Conservation (phyloP, 2,797 vertebrate species). For the Falco concolor region DNA sequence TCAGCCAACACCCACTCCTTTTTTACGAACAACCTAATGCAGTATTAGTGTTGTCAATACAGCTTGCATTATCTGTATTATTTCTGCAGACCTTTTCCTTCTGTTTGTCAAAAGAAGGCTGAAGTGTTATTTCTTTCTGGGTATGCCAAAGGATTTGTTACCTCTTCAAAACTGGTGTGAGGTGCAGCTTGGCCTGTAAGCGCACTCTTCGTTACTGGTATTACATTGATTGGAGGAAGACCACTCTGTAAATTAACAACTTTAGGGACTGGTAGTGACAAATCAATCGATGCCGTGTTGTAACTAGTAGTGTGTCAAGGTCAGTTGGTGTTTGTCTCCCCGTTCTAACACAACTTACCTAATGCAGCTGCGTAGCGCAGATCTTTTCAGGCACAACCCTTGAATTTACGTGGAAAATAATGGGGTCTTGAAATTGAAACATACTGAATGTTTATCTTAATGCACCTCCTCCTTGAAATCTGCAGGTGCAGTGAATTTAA, state of each 20-base stretch:
- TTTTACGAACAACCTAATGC: neutral
- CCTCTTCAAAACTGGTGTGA: rapidly evolving
- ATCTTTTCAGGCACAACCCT: neutral
- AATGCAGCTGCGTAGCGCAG: neutral
- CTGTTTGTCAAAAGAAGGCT: neutral
- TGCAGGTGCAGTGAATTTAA: neutral
- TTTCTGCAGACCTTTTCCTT: neutral
- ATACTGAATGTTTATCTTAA: neutral
- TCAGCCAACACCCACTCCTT: neutral
- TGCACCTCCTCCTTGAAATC: neutral
- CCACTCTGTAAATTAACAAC: neutral
- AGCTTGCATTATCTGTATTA: neutral
- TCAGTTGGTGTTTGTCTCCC: neutral
- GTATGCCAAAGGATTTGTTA: neutral
- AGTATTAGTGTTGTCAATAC: neutral
- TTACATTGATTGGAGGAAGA: neutral
- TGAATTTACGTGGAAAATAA: neutral
- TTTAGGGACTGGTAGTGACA: neutral
- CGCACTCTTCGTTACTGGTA: neutral
- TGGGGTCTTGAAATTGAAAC: neutral
- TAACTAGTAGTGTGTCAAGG: neutral
- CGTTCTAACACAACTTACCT: neutral
- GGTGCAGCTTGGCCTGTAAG: neutral
- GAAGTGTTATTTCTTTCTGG: neutral
- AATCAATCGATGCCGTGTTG: neutral